These are phyloP conservation scores for Microctenopoma stevenorrisi DNA, from an alignment of 2,797 vertebrate genomes.

Conservation along the genomic window DNA sequence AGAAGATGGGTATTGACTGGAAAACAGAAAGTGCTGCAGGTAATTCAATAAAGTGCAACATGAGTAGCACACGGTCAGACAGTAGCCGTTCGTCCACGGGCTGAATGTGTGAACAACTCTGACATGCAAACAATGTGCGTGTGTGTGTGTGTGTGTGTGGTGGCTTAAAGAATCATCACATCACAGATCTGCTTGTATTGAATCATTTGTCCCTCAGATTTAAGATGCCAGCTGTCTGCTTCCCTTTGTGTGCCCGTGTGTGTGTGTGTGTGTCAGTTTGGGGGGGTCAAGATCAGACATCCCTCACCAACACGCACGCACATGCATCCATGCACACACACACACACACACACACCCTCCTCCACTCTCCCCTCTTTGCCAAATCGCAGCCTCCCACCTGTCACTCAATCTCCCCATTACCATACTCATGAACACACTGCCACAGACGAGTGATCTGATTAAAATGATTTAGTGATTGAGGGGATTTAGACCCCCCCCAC, in stretches of 20 bases:
- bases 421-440: slow-evolving; percentile 56
- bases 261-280: slow-evolving; percentile 13
- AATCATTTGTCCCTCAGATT: slow-evolving; percentile 72
- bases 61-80: slow-evolving; percentile 53
- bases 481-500: slow-evolving; percentile 23
- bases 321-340: not conserved
- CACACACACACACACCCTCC: slow-evolving; percentile 4
- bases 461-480: slow-evolving; percentile 72
- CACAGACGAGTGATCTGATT: slow-evolving; percentile 77
- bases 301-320: slow-evolving; percentile 11
- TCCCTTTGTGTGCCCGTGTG: slow-evolving; percentile 61
- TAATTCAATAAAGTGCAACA: slow-evolving; percentile 75
- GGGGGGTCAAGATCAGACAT: slow-evolving; percentile 62
- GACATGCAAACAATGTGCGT: slow-evolving; percentile 22
- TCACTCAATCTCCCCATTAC: slow-evolving; percentile 65
- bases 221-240: slow-evolving; percentile 76
- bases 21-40: slow-evolving; percentile 70
- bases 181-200: slow-evolving; percentile 52
- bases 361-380: slow-evolving; percentile 46
- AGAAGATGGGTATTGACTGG: slow-evolving; percentile 68
- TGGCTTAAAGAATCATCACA: slow-evolving; percentile 39
- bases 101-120: slow-evolving; percentile 31
- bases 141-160: no score
- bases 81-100: slow-evolving; percentile 34
- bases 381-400: slow-evolving; percentile 71